Evolutionary conservation across 1,140 invertebrate genomes (phyloP).

Genomic region (Magallana angulata): DNA sequence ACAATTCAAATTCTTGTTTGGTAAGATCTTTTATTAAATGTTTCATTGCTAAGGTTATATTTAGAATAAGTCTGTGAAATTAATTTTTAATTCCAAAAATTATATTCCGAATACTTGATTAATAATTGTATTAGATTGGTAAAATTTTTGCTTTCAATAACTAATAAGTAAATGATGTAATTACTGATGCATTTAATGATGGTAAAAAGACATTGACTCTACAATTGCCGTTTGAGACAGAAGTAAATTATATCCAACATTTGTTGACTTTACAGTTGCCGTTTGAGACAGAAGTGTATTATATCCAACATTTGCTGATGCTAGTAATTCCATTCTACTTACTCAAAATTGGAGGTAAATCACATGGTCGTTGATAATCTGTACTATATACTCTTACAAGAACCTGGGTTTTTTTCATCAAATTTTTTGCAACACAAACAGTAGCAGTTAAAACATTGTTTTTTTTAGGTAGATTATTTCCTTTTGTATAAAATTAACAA

Average conservation of each 20-base stretch:
- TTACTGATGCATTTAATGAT: background rate
- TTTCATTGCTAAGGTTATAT: no score
- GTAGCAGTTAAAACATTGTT: background rate
- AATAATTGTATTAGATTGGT: no score
- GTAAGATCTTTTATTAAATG: no score
- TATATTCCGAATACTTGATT: no score
- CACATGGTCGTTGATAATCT: background rate
- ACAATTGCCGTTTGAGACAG: conserved; percentile 92
- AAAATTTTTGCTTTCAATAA: no score
- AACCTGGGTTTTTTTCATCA: no score
- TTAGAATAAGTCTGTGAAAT: no score
- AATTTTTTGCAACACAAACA: background rate
- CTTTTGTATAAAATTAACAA: no score
- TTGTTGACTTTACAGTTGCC: conserved; percentile 86
- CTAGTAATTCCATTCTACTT: conserved; percentile 95
- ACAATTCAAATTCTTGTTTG: no score
- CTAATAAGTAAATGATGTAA: no score
- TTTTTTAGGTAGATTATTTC: no score
- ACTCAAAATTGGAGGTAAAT: conserved; percentile 89
- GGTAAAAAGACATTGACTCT: conserved; percentile 55
- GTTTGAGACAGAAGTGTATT: conserved; percentile 94
- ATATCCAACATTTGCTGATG: conserved; percentile 95
- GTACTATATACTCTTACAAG: background rate
- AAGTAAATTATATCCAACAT: conserved; percentile 95
- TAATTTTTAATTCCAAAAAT: no score